phyloP scores from a whole-genome alignment of 2,797 vertebrate genomes.

The Prionace glauca region DNA sequence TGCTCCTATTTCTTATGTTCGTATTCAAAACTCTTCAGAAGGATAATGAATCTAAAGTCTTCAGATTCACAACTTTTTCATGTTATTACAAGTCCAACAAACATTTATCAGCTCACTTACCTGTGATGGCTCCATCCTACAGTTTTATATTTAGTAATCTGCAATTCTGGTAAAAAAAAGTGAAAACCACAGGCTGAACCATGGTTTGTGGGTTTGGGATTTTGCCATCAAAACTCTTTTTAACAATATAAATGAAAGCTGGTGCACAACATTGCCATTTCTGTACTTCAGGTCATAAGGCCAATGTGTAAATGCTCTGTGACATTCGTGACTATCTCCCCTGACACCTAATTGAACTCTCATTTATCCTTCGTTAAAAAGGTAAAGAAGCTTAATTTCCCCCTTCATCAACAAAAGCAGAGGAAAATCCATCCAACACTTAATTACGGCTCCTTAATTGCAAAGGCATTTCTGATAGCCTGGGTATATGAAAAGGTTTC shows the following conservation, averaged over 20 bases:
- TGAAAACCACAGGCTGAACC: not conserved
- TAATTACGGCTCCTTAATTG: not conserved
- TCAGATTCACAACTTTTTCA: not conserved
- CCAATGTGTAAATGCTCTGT: not conserved
- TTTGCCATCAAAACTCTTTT: not conserved
- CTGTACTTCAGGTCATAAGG: not conserved
- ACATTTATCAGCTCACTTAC: not conserved
- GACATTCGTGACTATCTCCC: not conserved
- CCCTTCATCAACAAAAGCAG: not conserved
- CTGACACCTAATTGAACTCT: not conserved
- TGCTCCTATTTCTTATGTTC: too few species aligned
- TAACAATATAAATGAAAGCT: not conserved
- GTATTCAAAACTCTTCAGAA: not conserved
- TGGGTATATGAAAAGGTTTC: not conserved
- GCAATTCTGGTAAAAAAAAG: not conserved
- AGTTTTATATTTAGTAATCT: not conserved
- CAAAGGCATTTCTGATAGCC: not conserved
- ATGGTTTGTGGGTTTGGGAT: not conserved
- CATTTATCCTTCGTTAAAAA: not conserved
- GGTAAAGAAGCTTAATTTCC: not conserved
- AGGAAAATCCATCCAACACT: not conserved
- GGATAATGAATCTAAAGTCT: not conserved
- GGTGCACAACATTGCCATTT: not conserved
- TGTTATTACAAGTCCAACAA: not conserved
- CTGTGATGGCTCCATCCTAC: not conserved